Base-by-base conservation (phyloP, 1,140 invertebrate genomes). In the Gryllus bimaculatus region DNA sequence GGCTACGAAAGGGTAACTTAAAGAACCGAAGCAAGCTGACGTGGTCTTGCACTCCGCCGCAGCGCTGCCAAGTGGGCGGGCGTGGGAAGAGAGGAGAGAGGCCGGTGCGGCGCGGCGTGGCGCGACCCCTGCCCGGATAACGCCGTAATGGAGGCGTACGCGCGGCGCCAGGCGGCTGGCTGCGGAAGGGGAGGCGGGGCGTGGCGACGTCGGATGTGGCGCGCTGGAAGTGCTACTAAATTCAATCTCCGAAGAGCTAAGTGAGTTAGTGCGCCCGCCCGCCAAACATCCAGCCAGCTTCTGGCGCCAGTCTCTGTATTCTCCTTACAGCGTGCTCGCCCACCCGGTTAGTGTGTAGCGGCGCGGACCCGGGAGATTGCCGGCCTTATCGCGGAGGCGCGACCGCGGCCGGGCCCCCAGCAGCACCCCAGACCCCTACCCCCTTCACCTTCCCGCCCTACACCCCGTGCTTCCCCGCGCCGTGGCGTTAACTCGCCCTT, bases 191-290 rank as follows among this genome's bases (percentile, higher is more conserved):
- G 49, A 15, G 8, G 49, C 49, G 15, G 8, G 54, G 54, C 54
- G 54, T 0, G 26, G 54, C 54, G 54, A 1, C 54, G 54, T 66
- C 54, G 54, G 54, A 66, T 66, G 54, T 66, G 54, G 54, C 10
- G 18, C 18, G 54, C 54, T 66, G 18, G 54, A 66, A 66, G 54
- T 66, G 54, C 54, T 66, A 66, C 10, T 66, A 66, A 66, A 66
- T 66, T 66, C 54, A 66, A 66, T 66, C 54, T 66, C 54, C 54
- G 54, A 66, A 66, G 54, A 66, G 54, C 54, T 66, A 66, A 66
- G 18, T 18, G 54, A 66, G 54, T 66, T 66, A 66, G 54, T 66
- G 10, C 54, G 10, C 10, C 10, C 18, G 54, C 10, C 54, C 18
- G 54, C 54, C 54, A 0, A 15, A 8, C 15, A 8, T 0, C 18